Percentiles rank a stretch among this genome's conserved stretches.
Conservation (phyloP, 2,113 vertebrate species). For the Myotis brandtii region DNA sequence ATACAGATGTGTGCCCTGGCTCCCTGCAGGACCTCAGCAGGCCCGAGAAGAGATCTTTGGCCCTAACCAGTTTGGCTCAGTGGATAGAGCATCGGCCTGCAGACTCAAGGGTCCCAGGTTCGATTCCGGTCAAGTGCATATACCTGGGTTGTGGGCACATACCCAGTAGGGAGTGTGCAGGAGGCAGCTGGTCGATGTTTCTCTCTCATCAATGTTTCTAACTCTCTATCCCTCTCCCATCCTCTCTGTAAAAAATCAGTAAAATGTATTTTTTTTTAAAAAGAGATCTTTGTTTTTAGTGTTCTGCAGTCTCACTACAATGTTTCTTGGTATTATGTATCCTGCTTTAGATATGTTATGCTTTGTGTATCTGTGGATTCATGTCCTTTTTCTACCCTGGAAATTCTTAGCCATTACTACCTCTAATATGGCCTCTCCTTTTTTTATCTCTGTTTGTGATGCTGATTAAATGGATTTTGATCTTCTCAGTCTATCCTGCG, state of each 20-base stretch:
- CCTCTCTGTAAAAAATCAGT: too few relatives aligned
- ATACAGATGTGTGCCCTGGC: not conserved
- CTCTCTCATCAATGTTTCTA: too few relatives aligned
- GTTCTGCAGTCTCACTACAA: not conserved
- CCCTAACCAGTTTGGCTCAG: too few relatives aligned
- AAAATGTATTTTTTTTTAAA: too few relatives aligned
- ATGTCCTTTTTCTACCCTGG: not conserved
- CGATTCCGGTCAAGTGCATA: too few relatives aligned
- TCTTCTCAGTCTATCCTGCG: not conserved
- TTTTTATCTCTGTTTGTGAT: not conserved
- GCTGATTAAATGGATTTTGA: constrained; percentile 2
- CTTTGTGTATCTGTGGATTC: not conserved
- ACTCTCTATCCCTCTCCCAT: too few relatives aligned
- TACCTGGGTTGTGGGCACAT: too few relatives aligned
- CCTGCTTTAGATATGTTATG: not conserved
- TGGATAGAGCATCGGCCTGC: too few relatives aligned
- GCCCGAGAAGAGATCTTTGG: not conserved
- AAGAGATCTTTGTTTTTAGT: not conserved
- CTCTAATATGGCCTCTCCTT: not conserved
- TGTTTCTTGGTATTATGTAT: not conserved
- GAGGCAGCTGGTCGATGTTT: too few relatives aligned
- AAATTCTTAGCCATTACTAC: not conserved
- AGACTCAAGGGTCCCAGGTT: too few relatives aligned
- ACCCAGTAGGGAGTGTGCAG: too few relatives aligned
- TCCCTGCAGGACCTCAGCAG: not conserved